These are phyloP conservation scores for Drosophila pseudotakahashii DNA, from an alignment of 2,888 invertebrate genomes.

Conservation along the genomic window DNA sequence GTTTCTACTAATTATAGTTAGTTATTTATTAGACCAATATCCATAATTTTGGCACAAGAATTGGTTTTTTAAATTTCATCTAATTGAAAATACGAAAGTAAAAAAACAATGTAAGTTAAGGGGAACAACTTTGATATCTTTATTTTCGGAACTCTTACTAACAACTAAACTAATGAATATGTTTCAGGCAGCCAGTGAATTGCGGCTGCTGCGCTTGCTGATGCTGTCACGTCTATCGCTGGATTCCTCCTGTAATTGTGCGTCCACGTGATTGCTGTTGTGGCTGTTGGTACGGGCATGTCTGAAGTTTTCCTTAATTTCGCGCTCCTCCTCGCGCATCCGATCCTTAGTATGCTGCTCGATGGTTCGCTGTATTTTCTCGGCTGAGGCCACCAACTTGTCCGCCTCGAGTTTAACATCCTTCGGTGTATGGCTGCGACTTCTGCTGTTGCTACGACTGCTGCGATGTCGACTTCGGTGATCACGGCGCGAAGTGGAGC, in stretches of 20 bases:
- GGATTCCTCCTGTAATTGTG: conserved; percentile 8
- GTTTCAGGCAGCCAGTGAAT: conserved; percentile 59
- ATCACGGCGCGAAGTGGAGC: conserved; percentile 58
- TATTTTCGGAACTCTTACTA: conserved; percentile 27
- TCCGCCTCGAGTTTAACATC: conserved; percentile 77
- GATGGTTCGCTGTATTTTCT: conserved; percentile 80
- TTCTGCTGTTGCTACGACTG: conserved; percentile 48
- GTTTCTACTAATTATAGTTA: no score
- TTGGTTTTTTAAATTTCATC: not conserved
- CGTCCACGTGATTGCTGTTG: conserved; percentile 33
- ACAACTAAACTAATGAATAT: conserved; percentile 15
- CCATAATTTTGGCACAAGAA: not conserved
- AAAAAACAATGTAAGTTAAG: no score
- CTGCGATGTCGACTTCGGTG: conserved; percentile 55
- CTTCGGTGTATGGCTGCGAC: conserved; percentile 54
- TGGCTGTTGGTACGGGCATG: conserved; percentile 49
- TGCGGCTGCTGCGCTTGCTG: conserved; percentile 58
- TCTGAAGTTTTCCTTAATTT: conserved; percentile 75
- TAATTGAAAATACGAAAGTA: not conserved
- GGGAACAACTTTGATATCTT: conserved; percentile 23
- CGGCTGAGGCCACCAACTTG: conserved; percentile 80
- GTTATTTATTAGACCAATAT: not conserved
- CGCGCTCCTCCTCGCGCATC: conserved; percentile 76
- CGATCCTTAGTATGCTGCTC: conserved; percentile 81
- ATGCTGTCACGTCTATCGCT: conserved; percentile 28